Base-by-base conservation (phyloP, 2,888 invertebrate genomes). In the Pollenia labialis region DNA sequence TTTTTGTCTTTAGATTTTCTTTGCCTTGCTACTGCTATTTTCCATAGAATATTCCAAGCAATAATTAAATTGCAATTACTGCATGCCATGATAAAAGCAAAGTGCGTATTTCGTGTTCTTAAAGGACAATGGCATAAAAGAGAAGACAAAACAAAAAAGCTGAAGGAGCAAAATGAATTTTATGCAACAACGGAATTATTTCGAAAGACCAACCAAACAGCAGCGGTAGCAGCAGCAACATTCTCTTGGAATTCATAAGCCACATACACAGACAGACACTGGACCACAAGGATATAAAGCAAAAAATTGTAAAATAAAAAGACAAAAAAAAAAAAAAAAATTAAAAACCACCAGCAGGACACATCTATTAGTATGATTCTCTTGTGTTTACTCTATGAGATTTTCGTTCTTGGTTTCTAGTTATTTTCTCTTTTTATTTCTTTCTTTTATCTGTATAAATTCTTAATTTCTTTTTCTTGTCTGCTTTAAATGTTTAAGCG, bases 51-150 rank as follows among this genome's bases (percentile, higher is more conserved):
- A 71, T 44, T 69, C 32, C 32, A 50, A 71, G 64, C 40, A 71
- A 85, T 85, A 77, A 85, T 85, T 82, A 85, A 85, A 85, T 82
- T 85, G 79, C 74, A 82, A 85, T 82, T 85, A 85, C 74, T 60
- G 40, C 23, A 60, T 79, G 72, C 62, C 74, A 74, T 46, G 58
- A 52, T 32, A 76, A 80, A 64, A 71, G 48, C 11, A 44, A 64
- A 58, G 71, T 80, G 79, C 79, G 60, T 69, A 48, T 66, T 85
- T 46, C 18, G 50, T 50, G 52, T 16, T 42, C 14, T 52, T 58
- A 77, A 72, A 54, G 62, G 23, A 64, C 72, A 72, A 48, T 14
- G 42, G 23, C 6, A 48, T 12, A 23, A n/a, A 48, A 11, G 18
- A 14, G 6, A 50, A 32, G 32, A 68, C 7, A 8, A 18, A 16